Evolutionary conservation across 2,113 vertebrate genomes (phyloP), one percentile per base, ranked within the genome.

Genomic region (Kryptolebias marmoratus): DNA sequence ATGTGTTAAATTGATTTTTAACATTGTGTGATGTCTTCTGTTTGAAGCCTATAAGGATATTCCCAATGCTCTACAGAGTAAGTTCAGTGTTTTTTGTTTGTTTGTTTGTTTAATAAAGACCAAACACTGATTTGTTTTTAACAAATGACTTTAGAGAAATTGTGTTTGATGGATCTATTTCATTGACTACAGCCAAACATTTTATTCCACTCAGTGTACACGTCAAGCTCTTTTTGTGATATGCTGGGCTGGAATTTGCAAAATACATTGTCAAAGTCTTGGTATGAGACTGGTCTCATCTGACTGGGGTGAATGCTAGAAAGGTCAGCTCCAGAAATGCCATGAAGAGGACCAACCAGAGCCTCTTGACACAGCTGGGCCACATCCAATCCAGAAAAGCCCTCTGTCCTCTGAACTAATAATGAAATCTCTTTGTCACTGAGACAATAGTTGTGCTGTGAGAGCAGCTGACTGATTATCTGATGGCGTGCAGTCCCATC

Each of bases 231-330:
- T 96, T 98, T 99, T 90, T 98, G 96, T 91, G 98, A 98, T 96
- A 97, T 97, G 95, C 96, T 99, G 89, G 96, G 96, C 93, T 99
- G 97, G 89, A 99, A 97, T 96, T 99, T 99, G 95, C 98, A 98
- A 94, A 99, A 97, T 84, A 97, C 96, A 92, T 96, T 97, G 94
- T 99, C 97, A 95, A 99, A 98, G 96, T 99, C 98, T 95, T 98
- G 97, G 93, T 98, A 99, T 60, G 98, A 96, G 69, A 99, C 88
- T n/a, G 96, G 96, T 90, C 97, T 96, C 95, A 99, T 95, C 91
- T 98, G 98, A 90, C 95, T 93, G 73, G 98, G 96, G 89, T 98
- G 95, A 91, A 98, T 96, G 90, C 93, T 94, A 75, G 97, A 96
- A 88, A 98, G 94, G 91, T 98, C 97, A 84, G 96, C 92, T 74